Conservation (phyloP, 2,113 vertebrate genomes). For the Barnardius zonarius region DNA sequence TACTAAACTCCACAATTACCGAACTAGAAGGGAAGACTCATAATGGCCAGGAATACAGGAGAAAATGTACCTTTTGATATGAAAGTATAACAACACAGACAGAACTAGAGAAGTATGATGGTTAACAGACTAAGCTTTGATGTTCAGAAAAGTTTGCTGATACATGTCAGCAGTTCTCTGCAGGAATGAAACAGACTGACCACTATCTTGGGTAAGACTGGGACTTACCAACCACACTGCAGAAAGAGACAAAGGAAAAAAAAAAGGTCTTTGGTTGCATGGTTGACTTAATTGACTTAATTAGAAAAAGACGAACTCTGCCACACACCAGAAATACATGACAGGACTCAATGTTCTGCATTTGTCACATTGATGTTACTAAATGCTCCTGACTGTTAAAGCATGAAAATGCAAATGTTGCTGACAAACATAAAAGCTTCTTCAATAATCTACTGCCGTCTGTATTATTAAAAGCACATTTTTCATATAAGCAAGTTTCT, state of each 20-base stretch:
- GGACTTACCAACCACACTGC: neutral
- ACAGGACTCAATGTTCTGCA: neutral
- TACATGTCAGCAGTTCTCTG: fast-evolving
- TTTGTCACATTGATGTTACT: neutral
- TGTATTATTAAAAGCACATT: neutral
- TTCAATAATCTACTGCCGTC: neutral
- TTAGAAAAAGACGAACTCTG: neutral
- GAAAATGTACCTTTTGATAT: neutral
- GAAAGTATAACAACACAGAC: neutral
- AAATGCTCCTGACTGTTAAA: neutral
- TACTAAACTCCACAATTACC: neutral
- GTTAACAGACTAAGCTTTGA: neutral
- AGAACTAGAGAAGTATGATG: neutral
- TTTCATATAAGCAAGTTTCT: neutral
- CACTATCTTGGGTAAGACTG: neutral
- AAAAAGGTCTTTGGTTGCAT: neutral
- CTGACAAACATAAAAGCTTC: constrained; percentile 21
- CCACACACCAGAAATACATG: neutral
- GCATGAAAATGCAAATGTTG: neutral
- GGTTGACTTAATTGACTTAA: neutral
- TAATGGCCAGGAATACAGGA: neutral
- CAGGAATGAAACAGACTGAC: neutral
- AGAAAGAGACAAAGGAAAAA: neutral
- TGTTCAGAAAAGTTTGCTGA: neutral
- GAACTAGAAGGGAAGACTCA: neutral